Evolutionary conservation across 2,888 invertebrate genomes (phyloP).

Genomic region (Pasiphila rectangulata): DNA sequence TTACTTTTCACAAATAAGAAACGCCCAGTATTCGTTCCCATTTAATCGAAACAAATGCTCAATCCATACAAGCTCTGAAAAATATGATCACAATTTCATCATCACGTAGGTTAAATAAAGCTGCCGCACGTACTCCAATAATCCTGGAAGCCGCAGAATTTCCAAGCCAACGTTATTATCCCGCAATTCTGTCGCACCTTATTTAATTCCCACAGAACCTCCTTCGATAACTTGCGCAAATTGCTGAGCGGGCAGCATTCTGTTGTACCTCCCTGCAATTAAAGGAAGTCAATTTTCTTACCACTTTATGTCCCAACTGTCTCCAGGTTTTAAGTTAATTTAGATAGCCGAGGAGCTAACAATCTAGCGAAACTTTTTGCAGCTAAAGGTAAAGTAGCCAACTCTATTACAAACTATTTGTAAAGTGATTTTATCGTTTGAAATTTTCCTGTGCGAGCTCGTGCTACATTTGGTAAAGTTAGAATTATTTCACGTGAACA

Average conservation of each 20-base stretch:
- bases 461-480: background rate
- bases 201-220: conserved; percentile 55
- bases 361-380: conserved; percentile 41
- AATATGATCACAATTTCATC: conserved; percentile 10
- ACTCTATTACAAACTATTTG: conserved; percentile 27
- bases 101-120: conserved; percentile 24
- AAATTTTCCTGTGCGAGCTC: conserved; percentile 19
- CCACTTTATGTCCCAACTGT: conserved; percentile 42
- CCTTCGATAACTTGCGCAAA: conserved; percentile 54
- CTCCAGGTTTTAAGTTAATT: conserved; percentile 46
- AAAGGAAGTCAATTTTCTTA: conserved; percentile 60
- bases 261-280: conserved; percentile 55
- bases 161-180: conserved; percentile 42
- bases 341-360: conserved; percentile 41
- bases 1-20: no score
- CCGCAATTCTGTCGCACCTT: conserved; percentile 42
- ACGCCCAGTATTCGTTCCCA: no score
- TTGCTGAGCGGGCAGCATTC: conserved; percentile 50
- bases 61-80: no score
- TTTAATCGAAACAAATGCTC: no score
- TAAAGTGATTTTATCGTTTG: conserved; percentile 29
- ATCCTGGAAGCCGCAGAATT: conserved; percentile 29
- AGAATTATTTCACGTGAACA: background rate
- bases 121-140: conserved; percentile 19
- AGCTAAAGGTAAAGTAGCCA: conserved; percentile 30